Evolutionary conservation across 2,888 invertebrate genomes (phyloP), one percentile per base, ranked within the genome.

Genomic region (Anodontia alba): DNA sequence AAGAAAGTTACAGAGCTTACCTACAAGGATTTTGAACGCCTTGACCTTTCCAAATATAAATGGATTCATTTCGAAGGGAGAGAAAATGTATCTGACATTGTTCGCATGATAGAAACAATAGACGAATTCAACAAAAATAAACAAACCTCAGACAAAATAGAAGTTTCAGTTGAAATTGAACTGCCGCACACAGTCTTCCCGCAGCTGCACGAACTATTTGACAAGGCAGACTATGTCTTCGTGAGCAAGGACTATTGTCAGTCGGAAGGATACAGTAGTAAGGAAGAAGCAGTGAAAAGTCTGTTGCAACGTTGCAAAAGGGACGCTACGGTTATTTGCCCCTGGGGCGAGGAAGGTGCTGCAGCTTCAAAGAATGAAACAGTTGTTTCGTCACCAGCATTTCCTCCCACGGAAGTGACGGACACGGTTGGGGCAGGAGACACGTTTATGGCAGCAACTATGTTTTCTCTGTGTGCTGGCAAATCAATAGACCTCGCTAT

Each of bases 361-460:
- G 91, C 93, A 57, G 86, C 90, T 0, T 83, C 73, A 46, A 74
- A 71, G 8, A 36, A 57, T 20, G 70, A 67, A 17, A 73, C 85
- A 3, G 94, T 70, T 2, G 72, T 93, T 67, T 94, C 92, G 66
- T 94, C 95, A 33, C 94, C 95, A 26, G 95, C 96, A 3, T 95
- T 94, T 88, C 94, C 95, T 12, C 96, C 96, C 0, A 84, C 91
- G 0, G 93, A 94, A 74, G 94, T 96, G 0, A 95, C 96, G 0
- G 96, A 96, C 89, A 96, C 96, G 0, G 94, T 96, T 1, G 97
- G 96, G 0, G 96, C 96, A 7, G 96, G 97, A 0, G 96, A 97
- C 88, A 96, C 96, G 0, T 96, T 97, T 89, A 95, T 95, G 75
- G 96, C 96, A 0, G 95, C 95, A 0, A 94, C 95, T n/a, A 95